These are phyloP conservation scores for Eleutherodactylus coqui DNA, from an alignment of 2,797 vertebrate genomes.

Conservation along the genomic window DNA sequence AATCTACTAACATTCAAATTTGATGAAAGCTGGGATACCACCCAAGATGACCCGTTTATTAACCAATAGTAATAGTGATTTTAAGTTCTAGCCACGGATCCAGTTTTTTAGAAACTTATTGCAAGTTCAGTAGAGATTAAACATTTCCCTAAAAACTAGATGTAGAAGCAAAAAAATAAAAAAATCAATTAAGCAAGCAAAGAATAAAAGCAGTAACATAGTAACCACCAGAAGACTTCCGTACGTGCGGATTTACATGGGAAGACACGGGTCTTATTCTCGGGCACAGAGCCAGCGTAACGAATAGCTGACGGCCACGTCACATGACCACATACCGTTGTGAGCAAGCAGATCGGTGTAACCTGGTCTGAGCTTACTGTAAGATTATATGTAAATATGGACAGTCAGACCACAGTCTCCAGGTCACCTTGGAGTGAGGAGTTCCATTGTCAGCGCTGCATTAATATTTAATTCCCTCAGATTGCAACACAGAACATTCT, in stretches of 20 bases:
- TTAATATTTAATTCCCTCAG: neutral
- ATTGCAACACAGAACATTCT: neutral
- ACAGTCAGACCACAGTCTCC: neutral
- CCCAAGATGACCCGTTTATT: no score
- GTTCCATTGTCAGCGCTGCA: neutral
- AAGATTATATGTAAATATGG: neutral
- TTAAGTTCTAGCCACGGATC: no score
- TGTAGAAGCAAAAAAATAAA: neutral
- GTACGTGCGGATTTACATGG: constrained; percentile 27
- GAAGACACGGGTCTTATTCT: constrained; percentile 23
- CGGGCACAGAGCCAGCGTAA: neutral
- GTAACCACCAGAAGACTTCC: constrained; percentile 13
- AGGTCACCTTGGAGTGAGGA: neutral
- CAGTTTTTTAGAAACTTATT: neutral
- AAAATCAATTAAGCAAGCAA: neutral
- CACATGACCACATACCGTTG: constrained; percentile 1
- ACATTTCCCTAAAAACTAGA: no score
- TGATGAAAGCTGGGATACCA: no score
- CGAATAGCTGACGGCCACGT: neutral
- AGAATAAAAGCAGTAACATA: neutral
- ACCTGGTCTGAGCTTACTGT: neutral
- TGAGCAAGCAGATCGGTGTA: constrained; percentile 3
- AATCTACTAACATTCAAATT: no score
- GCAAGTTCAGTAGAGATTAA: no score
- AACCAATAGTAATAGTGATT: no score